These are phyloP conservation scores for Pogonognathellus flavescens DNA, from an alignment of 1,140 invertebrate genomes.

Conservation along the genomic window DNA sequence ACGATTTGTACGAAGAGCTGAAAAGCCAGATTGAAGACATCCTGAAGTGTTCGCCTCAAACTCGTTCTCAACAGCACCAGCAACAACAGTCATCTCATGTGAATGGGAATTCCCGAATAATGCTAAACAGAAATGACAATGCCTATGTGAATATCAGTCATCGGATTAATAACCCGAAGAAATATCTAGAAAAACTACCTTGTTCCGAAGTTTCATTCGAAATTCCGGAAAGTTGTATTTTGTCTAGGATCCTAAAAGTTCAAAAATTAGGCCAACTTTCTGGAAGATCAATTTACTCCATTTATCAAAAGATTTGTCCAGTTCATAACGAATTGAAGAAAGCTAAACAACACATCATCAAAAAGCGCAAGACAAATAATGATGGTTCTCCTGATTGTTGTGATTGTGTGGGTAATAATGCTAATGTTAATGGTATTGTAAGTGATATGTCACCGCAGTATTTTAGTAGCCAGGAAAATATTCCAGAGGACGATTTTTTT, in stretches of 20 bases:
- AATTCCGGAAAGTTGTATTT: slow-evolving; percentile 69
- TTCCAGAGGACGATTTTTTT: neutral
- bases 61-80: neutral
- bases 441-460: neutral
- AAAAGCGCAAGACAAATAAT: neutral
- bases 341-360: no score
- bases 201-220: slow-evolving; percentile 52
- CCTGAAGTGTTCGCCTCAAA: slow-evolving; percentile 1
- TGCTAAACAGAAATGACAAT: neutral
- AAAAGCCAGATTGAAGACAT: slow-evolving; percentile 38
- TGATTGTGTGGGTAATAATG: neutral
- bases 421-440: neutral
- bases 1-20: slow-evolving; percentile 6
- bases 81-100: neutral
- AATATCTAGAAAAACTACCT: neutral
- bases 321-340: slow-evolving; percentile 7
- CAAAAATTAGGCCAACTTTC: slow-evolving; percentile 68
- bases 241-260: slow-evolving; percentile 68
- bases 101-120: neutral
- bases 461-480: neutral
- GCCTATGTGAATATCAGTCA: neutral
- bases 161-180: neutral
- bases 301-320: slow-evolving; percentile 66
- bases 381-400: neutral
- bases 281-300: slow-evolving; percentile 68